phyloP scores from a whole-genome alignment of 2,113 vertebrate genomes.

The Platysteira castanea region DNA sequence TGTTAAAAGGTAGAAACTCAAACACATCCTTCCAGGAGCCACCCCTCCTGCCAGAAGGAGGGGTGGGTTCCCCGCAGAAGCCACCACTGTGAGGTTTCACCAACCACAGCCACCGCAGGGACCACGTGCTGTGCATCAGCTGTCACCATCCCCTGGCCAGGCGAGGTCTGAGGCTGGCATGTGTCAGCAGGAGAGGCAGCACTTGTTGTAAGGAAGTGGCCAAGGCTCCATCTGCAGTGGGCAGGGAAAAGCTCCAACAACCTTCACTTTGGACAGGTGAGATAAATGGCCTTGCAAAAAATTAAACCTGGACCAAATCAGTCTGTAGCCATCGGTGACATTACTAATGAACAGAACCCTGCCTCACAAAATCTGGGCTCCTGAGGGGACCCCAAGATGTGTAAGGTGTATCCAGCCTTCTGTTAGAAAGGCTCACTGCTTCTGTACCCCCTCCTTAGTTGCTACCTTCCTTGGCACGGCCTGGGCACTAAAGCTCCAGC shows the following conservation, averaged over 20 bases:
- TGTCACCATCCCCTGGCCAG: background rate
- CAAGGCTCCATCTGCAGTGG: background rate
- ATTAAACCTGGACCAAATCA: background rate
- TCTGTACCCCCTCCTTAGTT: background rate
- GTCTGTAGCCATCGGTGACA: background rate
- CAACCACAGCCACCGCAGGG: fast-evolving
- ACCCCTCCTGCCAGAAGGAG: background rate
- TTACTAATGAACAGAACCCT: background rate
- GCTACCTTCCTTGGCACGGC: background rate
- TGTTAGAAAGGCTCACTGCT: background rate
- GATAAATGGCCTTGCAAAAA: background rate
- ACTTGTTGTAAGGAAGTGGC: background rate
- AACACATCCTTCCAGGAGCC: fast-evolving
- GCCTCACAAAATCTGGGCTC: background rate
- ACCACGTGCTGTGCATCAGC: background rate
- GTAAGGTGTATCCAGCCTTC: background rate
- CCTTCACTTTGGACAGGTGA: background rate
- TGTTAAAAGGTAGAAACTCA: background rate
- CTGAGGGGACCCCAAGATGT: fast-evolving
- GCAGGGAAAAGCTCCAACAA: background rate
- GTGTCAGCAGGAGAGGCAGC: background rate
- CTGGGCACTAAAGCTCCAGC: background rate
- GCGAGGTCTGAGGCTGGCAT: fast-evolving
- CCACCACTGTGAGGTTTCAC: background rate
- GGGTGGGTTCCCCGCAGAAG: background rate